Base-by-base conservation (phyloP, 2,888 invertebrate species). In the Heliconius ethilla region DNA sequence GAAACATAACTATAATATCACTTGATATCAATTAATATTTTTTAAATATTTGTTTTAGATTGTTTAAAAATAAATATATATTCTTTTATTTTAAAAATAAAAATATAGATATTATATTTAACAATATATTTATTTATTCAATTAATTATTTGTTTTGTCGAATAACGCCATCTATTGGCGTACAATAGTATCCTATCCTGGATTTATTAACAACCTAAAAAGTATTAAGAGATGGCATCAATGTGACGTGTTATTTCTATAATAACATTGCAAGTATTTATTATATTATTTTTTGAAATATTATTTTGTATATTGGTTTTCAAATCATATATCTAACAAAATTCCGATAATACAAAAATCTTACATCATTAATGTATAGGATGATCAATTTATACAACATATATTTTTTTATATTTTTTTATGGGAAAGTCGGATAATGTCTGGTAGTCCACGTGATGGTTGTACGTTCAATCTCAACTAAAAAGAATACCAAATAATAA, bases 1-100 rank as follows among this genome's bases (percentile, higher is more conserved):
- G 45, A 72, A 82, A 78, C 33, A 75, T 79, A 40, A 22, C 10
- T 33, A 1, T 63, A 15, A 27, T 18, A 9, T 62, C 3, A 9
- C 1, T 27, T 2, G 2, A 33, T 11, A 22, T 22, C n/a, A 29
- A 33, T 15, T 15, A 55, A 1, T 51, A 51, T 51, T 51, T 27
- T 67, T 75, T 67, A 1, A 2, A 11, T 13, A 37, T 33, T 51
- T 29, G 27, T 67, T 75, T 67, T 2, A 6, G 13, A 9, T 55
- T 33, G n/a, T 29, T 29, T 74, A 3, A 9, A 59, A 59, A 59
- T n/a, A 0, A 4, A 59, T 33, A 59, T 37, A n/a, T 59, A 9
- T n/a, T 11, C 11, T 2, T 59, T n/a, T 22, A 2, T 9, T 22
- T 33, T 9, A 33, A 33, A 33, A 33, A 33, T 33, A 33, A 33